These are phyloP conservation scores for Diacarnus erythraeanus DNA, from an alignment of 37 sponge, comb jelly and placozoan genomes.

Conservation along the genomic window DNA sequence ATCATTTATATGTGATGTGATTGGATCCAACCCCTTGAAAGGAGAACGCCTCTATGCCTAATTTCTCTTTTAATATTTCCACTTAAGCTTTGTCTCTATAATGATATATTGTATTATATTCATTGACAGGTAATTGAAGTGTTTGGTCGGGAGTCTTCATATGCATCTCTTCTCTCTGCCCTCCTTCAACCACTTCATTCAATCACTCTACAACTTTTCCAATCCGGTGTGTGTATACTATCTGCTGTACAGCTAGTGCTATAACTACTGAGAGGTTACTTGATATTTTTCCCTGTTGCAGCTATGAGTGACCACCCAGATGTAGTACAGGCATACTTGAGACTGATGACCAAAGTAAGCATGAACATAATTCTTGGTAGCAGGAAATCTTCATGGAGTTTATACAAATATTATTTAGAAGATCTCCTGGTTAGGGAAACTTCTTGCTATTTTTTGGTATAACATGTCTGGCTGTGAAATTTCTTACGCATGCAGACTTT, in stretches of 20 bases:
- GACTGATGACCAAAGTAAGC: conserved; percentile 28
- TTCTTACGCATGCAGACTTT: conserved; percentile 2
- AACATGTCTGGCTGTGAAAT: neutral
- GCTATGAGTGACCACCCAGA: conserved; percentile 38
- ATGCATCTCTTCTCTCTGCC: conserved; percentile 3
- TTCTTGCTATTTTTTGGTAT: neutral
- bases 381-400: too few relatives aligned
- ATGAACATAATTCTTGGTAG: too few relatives aligned
- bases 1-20: neutral
- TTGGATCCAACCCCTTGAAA: neutral
- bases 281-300: too few relatives aligned
- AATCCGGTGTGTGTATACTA: conserved; percentile 25
- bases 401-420: neutral
- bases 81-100: neutral
- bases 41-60: neutral
- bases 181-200: conserved; percentile 41
- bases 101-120: too few relatives aligned
- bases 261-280: too few relatives aligned
- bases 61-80: neutral
- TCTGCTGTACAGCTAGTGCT: too few relatives aligned
- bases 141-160: conserved; percentile 29
- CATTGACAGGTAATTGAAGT: conserved; percentile 44
- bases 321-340: conserved; percentile 39
- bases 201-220: conserved; percentile 34
- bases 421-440: too few relatives aligned